Conservation (phyloP, 2,113 vertebrate species). For the Gymnobelideus leadbeateri region DNA sequence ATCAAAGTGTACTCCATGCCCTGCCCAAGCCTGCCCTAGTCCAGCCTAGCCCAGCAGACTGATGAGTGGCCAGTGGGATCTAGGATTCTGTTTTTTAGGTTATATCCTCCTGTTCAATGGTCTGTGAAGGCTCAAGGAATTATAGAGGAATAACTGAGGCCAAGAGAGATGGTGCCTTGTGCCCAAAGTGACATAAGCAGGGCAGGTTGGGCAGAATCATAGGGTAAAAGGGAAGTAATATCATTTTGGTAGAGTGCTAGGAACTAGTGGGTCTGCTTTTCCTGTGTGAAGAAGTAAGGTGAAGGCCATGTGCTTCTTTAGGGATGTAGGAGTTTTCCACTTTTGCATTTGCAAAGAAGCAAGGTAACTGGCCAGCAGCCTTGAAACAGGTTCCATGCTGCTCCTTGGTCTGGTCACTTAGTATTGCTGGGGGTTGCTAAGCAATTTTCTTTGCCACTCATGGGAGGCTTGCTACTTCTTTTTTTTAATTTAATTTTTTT, state of each 20-base stretch:
- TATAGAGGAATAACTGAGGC: constrained; percentile 18
- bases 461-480: background rate
- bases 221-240: background rate
- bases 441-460: constrained; percentile 15
- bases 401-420: background rate
- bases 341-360: background rate
- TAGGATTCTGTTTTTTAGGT: background rate
- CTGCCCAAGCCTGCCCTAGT: background rate
- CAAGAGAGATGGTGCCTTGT: background rate
- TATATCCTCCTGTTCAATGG: background rate
- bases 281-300: background rate
- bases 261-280: background rate
- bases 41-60: background rate
- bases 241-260: background rate
- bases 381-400: background rate
- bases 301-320: background rate
- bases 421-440: background rate
- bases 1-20: background rate
- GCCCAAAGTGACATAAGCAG: background rate
- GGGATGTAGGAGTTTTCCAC: background rate
- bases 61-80: background rate
- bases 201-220: background rate
- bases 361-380: background rate
- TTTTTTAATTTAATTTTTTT: no score
- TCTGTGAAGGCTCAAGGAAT: background rate